Conservation (phyloP, 2,113 vertebrate genomes). For the Zosterops japonicus region DNA sequence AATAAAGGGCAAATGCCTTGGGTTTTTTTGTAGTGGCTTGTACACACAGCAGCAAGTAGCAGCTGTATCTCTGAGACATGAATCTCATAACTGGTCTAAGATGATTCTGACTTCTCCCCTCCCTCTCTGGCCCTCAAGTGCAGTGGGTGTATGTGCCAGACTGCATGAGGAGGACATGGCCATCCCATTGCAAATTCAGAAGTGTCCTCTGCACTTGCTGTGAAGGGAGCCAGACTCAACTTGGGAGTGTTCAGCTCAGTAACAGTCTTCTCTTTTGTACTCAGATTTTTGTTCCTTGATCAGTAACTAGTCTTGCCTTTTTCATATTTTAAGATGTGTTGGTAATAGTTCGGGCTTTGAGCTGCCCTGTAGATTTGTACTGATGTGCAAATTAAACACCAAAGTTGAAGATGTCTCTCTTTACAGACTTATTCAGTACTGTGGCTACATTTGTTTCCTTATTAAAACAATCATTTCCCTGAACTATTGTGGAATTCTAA, state of each 20-base stretch:
- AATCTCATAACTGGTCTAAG: neutral
- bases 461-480: neutral
- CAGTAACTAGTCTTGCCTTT: neutral
- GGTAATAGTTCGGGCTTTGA: neutral
- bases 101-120: neutral
- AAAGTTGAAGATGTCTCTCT: neutral
- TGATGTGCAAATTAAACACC: neutral
- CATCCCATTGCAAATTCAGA: neutral
- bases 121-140: neutral
- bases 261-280: neutral
- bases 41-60: neutral
- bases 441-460: neutral
- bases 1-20: neutral
- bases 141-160: neutral
- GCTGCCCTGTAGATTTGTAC: neutral
- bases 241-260: fast-evolving
- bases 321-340: neutral
- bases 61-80: neutral
- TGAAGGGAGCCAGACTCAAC: neutral
- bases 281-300: neutral
- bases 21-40: fast-evolving
- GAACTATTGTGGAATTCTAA: neutral
- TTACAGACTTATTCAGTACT: neutral
- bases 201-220: fast-evolving
- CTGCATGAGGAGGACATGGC: neutral